phyloP scores from a whole-genome alignment of 2,888 invertebrate genomes.

The Adelognathus sp. region DNA sequence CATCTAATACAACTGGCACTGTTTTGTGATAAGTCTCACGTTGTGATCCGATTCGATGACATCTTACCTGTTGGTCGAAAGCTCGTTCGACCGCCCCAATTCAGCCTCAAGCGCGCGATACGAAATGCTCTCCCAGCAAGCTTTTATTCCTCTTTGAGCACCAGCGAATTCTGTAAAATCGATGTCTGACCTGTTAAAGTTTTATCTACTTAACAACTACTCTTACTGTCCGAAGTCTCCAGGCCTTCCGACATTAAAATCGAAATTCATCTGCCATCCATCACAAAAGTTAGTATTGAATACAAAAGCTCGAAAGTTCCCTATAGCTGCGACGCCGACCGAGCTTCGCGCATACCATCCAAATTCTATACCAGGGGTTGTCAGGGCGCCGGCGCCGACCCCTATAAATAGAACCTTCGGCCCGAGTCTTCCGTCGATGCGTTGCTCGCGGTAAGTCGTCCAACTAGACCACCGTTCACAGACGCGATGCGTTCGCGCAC shows the following conservation, averaged over 20 bases:
- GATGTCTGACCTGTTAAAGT: background rate
- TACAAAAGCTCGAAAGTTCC: background rate
- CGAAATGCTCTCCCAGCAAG: background rate
- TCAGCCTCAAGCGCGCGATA: background rate
- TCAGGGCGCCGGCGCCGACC: slow-evolving; percentile 48
- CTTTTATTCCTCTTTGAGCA: background rate
- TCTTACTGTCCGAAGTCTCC: background rate
- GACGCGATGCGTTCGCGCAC: slow-evolving; percentile 2
- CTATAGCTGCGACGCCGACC: background rate
- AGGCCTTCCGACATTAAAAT: background rate
- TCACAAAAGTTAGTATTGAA: background rate
- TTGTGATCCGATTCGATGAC: too few species aligned
- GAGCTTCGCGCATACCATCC: background rate
- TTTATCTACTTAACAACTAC: background rate
- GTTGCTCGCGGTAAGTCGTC: slow-evolving; percentile 4
- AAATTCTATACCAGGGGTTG: slow-evolving; percentile 35
- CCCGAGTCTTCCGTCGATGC: slow-evolving; percentile 15
- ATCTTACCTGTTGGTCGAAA: background rate
- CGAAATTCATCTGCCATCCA: background rate
- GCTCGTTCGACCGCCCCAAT: background rate
- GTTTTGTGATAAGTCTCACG: too few species aligned
- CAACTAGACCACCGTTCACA: slow-evolving; percentile 31
- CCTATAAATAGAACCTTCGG: slow-evolving; percentile 46
- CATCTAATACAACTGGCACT: too few species aligned
- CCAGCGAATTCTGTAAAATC: background rate